Evolutionary conservation across 2,888 invertebrate genomes (phyloP).

Genomic region (Omphaloscelis lunosa): DNA sequence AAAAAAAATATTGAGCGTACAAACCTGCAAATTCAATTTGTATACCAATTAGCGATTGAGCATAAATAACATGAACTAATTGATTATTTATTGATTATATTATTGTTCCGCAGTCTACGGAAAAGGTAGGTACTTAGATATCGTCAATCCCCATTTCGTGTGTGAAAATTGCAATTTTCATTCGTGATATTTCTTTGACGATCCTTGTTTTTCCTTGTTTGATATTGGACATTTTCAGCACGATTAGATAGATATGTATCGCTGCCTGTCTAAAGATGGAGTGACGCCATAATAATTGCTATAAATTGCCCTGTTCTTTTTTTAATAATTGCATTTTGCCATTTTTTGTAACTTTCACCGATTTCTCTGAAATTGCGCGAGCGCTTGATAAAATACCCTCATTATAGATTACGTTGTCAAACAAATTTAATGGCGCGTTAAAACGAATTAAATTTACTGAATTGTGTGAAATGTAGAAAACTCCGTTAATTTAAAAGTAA

Average conservation of each 20-base stretch:
- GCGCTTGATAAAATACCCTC: constrained; percentile 55
- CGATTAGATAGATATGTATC: neutral
- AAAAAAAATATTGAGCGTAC: neutral
- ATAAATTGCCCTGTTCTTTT: constrained; percentile 47
- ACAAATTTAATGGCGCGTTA: constrained; percentile 55
- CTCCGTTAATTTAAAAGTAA: neutral
- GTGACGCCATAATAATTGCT: constrained; percentile 8
- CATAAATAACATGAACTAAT: neutral
- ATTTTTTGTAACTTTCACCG: constrained; percentile 60
- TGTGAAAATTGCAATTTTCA: neutral
- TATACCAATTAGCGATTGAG: constrained; percentile 25
- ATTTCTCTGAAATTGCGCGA: constrained; percentile 61
- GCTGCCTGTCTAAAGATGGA: neutral
- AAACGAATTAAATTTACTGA: constrained; percentile 29
- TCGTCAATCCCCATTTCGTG: neutral
- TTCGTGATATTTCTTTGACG: neutral
- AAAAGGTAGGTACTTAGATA: constrained; percentile 2
- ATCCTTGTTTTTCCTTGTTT: too few species aligned
- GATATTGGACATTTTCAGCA: neutral
- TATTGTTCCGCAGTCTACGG: constrained; percentile 11
- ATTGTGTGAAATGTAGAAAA: constrained; percentile 29
- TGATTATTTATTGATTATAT: constrained; percentile 27
- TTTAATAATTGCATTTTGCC: constrained; percentile 52
- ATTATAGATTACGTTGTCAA: constrained; percentile 59
- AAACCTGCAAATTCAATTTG: constrained; percentile 15